Conservation (phyloP, 2,797 vertebrate species). For the Momotus momota region DNA sequence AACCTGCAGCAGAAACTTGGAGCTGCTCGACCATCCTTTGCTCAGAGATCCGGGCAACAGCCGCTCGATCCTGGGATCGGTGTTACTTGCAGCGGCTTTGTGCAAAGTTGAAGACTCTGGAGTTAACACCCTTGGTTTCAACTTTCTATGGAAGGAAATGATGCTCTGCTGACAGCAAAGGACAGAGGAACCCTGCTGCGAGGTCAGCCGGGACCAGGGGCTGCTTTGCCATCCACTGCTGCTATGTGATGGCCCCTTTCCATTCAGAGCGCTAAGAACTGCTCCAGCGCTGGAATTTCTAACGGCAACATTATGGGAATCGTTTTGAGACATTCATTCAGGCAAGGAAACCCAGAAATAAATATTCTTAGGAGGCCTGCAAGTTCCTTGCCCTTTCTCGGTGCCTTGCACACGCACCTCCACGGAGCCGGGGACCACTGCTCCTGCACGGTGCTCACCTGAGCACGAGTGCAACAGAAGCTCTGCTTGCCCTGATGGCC, state of each 20-base stretch:
- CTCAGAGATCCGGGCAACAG: accelerated
- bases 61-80: accelerated
- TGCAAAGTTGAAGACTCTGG: neutral
- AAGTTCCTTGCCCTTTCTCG: neutral
- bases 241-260: accelerated
- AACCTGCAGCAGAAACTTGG: accelerated
- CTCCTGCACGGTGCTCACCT: neutral
- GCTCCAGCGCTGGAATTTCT: neutral
- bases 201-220: neutral
- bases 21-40: accelerated
- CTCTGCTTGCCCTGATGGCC: neutral
- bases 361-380: accelerated
- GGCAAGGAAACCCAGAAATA: neutral
- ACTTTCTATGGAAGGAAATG: accelerated
- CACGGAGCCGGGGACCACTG: neutral
- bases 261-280: accelerated
- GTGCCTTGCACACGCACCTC: neutral
- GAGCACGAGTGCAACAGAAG: accelerated
- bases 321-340: too few relatives aligned
- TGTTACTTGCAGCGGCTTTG: accelerated
- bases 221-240: neutral
- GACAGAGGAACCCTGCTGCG: accelerated
- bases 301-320: neutral
- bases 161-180: accelerated
- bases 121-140: accelerated